A percentile compares a stretch with the other conserved stretches of the same genome.
Evolutionary conservation across 2,888 invertebrate genomes (phyloP).

Genomic region (Drosophila engyochracea): DNA sequence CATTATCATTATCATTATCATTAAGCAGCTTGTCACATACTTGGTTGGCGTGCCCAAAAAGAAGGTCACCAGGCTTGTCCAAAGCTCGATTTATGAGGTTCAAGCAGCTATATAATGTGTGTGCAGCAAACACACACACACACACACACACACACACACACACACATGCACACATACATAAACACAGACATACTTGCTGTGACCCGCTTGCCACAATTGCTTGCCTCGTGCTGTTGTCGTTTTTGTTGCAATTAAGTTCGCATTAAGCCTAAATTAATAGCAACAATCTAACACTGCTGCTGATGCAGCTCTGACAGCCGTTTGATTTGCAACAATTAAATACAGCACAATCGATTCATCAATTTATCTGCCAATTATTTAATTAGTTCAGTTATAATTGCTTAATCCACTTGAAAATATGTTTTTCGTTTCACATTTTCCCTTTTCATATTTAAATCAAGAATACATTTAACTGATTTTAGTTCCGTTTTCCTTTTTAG

Average conservation of each 20-base stretch:
- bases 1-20: conserved; percentile 10
- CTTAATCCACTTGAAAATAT: neutral
- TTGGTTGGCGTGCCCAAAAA: conserved; percentile 48
- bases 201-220: conserved; percentile 7
- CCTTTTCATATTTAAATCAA: neutral
- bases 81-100: conserved; percentile 78
- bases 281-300: conserved; percentile 2
- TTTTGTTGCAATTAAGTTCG: conserved; percentile 68
- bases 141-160: conserved; percentile 12
- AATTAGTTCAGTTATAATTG: neutral
- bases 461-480: neutral
- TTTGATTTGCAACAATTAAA: neutral
- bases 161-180: too few species aligned
- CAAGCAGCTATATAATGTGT: conserved; percentile 65
- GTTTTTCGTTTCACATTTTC: neutral
- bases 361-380: neutral
- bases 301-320: neutral
- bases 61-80: conserved; percentile 71
- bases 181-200: conserved; percentile 5
- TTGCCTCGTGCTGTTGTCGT: conserved; percentile 29
- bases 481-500: too few species aligned
- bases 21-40: conserved; percentile 20
- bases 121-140: conserved; percentile 18
- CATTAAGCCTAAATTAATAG: conserved; percentile 75
- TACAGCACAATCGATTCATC: neutral